Evolutionary conservation across 2,797 vertebrate species (phyloP), one percentile per base, ranked within the genome.

Genomic region (Lepus townsendii): DNA sequence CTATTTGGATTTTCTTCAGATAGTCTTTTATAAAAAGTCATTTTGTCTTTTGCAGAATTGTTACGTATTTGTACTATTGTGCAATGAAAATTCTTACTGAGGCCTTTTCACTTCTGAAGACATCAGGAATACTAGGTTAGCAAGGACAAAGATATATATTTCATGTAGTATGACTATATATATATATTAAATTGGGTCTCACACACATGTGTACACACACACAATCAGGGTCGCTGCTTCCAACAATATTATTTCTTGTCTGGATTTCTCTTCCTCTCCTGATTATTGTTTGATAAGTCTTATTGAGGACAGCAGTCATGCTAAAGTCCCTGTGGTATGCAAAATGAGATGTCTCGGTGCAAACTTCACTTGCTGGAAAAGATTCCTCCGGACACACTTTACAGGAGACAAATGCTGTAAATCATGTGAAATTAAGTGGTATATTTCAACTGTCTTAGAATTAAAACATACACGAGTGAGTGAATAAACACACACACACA

Each of bases 401-500:
- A 19, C 19, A 87, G 57, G 12, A 96, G 82, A 92, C 76, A 90
- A 68, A 63, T 75, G 65, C 77, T 94, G 11, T 88, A 88, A 54
- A 91, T 95, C 91, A 69, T 42, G 54, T 42, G 26, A 84, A 90
- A 96, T 95, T 76, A 85, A 95, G 79, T 12, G 69, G 17, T 19
- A n/a, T 47, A 75, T 79, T 87, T 93, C 27, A 82, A 66, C 90
- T 72, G 50, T 83, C 60, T 86, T 42, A 93, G 96, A 94, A 97
- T 97, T 96, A 97, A 96, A 97, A 72, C 47, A 94, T 78, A 42
- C 5, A 1, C 75, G 92, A 68, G 16, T 66, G 90, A 97, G 35
- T 65, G 71, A 96, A 95, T 82, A 84, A 91, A 96, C 97, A 94
- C 30, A 96, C 35, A 35, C 35, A 92, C 94, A 96, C 94, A 97